Base-by-base conservation (phyloP, 1,140 invertebrate genomes). In the Eurosta solidaginis region DNA sequence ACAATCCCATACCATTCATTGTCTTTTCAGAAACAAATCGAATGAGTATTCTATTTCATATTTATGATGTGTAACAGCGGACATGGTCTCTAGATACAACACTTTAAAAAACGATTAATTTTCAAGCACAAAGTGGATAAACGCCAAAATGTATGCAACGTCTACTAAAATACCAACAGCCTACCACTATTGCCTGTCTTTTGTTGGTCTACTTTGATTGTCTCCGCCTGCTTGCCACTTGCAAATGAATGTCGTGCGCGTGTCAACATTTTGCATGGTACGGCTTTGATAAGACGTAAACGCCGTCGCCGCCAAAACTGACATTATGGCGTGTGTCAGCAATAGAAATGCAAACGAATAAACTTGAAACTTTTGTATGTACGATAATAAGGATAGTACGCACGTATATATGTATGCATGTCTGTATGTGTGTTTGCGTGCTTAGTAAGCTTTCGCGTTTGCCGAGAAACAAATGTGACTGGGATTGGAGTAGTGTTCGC, bases 281-380 rank as follows among this genome's bases (percentile, higher is more conserved):
- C 44, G 74, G 22, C 59, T 68, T 68, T 68, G 59, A 68, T 68
- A 68, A 68, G 59, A 68, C 36, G 54, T 17, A 14, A 27, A 59
- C 52, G 52, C 17, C 17, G 47, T 17, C 17, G 17, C 17, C 17
- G 47, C 47, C 17, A n/a, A 5, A 4, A 22, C 49, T 36, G 54
- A 45, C 10, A 17, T 10, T n/a, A n/a, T 50, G 74, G 44, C 74
- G 74, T 49, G 74, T 75, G 74, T 22, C 74, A n/a, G 42, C 74
- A 75, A 75, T 75, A 75, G 74, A 75, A 75, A 75, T 75, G 74
- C 74, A 75, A 75, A 75, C 74, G 42, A 45, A 45, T 36, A 1
- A n/a, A 42, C 36, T 22, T 45, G 44, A 40, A 50, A 75, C 42
- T 40, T 14, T 42, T 12, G 27, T 33, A 33, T 33, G 36, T 68